Base-by-base conservation (phyloP, 2,888 invertebrate genomes). In the Agriotes lineatus region DNA sequence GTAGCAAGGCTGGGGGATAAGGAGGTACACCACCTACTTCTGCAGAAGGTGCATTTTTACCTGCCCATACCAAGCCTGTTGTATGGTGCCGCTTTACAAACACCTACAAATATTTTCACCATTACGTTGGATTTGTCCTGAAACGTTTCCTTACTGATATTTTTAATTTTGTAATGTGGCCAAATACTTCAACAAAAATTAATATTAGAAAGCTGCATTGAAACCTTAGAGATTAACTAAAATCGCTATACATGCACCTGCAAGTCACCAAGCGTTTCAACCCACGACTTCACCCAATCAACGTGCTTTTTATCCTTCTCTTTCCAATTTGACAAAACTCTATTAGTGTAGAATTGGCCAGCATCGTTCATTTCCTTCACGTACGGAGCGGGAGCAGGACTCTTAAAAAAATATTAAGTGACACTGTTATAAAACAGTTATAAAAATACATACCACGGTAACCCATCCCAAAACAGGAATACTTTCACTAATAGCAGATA, bases 281-380 rank as follows among this genome's bases (percentile, higher is more conserved):
- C 88, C 98, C 98, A 99, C 3, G 95, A 88, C 82, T 93, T 94
- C 73, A 94, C 95, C 99, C 99, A 99, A 74, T 97, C 96, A 18
- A 94, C 95, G 81, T 99, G 99, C 69, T 86, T 91, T 85, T 92
- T 90, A 83, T 97, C 91, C 85, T 96, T 97, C 82, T 97, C 97
- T 85, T 97, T 99, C 94, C 94, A 97, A 73, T 99, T 99, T 85
- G 97, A 99, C 68, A 99, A 88, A 39, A 99, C 98, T 72, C 99
- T 91, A 87, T 99, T 99, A 63, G 96, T 94, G 85, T 97, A 99
- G 86, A 99, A 99, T 86, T 96, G 96, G 1, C 97, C 96, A 7
- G 99, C 96, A 83, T 99, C 99, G 78, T 94, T 93, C 96, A 98
- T 97, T 85, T 99, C 99, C 85, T 99, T 99, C 14, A 99, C 93